Conservation (phyloP, 2,113 vertebrate genomes). For the Columba janthina region DNA sequence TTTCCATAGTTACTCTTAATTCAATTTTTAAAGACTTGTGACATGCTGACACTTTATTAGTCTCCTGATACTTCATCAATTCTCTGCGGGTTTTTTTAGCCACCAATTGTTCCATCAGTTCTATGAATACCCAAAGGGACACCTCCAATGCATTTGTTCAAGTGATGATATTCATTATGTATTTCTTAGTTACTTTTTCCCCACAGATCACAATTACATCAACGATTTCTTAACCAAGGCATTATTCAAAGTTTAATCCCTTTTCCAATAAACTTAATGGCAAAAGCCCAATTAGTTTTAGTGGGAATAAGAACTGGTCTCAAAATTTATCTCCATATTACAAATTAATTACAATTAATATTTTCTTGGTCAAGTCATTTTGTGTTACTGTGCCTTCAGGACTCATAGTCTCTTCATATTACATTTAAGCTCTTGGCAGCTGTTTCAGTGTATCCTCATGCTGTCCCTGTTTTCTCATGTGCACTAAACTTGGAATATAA, state of each 20-base stretch:
- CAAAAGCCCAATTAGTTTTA: conserved; percentile 21
- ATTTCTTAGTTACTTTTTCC: conserved; percentile 32
- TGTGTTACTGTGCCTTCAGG: background rate
- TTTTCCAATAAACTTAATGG: conserved; percentile 18
- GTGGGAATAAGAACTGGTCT: background rate
- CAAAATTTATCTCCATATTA: conserved; percentile 8
- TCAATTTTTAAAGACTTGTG: conserved; percentile 11
- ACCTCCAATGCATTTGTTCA: background rate
- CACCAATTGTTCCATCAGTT: background rate
- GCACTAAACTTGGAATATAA: background rate
- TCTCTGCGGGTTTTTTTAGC: background rate
- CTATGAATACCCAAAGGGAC: conserved; percentile 20
- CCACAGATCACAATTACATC: conserved; percentile 33
- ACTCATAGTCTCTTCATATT: background rate
- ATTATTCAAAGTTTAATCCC: conserved; percentile 40
- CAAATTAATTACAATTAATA: conserved; percentile 14
- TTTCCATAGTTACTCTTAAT: conserved; percentile 42
- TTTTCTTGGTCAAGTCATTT: background rate
- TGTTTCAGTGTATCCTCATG: background rate
- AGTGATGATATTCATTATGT: conserved; percentile 3
- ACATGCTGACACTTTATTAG: background rate
- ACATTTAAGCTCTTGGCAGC: background rate
- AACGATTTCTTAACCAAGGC: conserved; percentile 23
- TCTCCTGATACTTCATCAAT: conserved; percentile 17
- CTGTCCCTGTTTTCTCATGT: background rate